Evolutionary conservation across 2,113 vertebrate genomes (phyloP).

Genomic region (Nesogale talazaci): DNA sequence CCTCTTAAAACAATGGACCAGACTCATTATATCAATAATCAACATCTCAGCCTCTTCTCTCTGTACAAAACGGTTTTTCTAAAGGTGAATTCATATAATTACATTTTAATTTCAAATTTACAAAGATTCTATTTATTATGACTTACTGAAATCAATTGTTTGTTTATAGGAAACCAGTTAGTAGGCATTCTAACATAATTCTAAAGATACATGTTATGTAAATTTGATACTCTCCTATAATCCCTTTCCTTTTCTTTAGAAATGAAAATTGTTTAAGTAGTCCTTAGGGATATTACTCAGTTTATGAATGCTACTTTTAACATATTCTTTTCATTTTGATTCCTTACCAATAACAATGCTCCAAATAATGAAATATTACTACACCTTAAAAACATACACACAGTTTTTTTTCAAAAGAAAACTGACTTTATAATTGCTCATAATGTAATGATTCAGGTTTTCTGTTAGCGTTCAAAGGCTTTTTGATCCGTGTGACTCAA

Average conservation of each 20-base stretch:
- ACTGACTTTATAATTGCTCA: background rate
- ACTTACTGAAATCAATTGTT: background rate
- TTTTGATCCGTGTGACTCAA: slow-evolving; percentile 42
- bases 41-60: no score
- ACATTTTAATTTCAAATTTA: no score
- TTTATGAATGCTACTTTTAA: slow-evolving; percentile 37
- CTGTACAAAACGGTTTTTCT: no score
- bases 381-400: background rate
- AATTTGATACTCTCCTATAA: slow-evolving; percentile 18
- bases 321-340: background rate
- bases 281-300: background rate
- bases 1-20: no score
- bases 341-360: background rate
- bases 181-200: background rate
- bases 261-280: slow-evolving; percentile 16
- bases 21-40: no score
- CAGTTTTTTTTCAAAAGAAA: background rate
- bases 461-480: background rate
- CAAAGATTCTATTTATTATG: no score
- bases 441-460: background rate
- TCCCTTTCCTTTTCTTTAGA: slow-evolving; percentile 1
- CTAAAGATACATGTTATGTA: background rate
- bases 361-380: slow-evolving; percentile 11
- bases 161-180: background rate
- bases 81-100: no score